Evolutionary conservation across 2,888 invertebrate genomes (phyloP), one percentile per base, ranked within the genome.

Genomic region (Lamproptera curius): DNA sequence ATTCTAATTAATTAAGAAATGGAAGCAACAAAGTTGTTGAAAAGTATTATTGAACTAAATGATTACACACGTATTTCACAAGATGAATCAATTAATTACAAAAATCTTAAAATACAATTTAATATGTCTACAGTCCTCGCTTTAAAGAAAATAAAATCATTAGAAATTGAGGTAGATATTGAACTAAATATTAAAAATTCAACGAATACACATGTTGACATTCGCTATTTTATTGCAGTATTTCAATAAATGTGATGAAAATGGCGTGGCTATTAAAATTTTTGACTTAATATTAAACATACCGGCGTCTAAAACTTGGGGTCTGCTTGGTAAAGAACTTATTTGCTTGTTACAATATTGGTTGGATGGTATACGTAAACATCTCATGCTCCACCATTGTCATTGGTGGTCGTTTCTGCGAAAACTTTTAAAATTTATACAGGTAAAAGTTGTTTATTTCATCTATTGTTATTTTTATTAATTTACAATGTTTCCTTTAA

Each of bases 321-420:
- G 59, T 14, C 55, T 75, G 1, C 58, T 81, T 2, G 72, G 73
- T 2, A 73, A 71, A 42, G 78, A 83, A 33, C 35, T 83, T 15
- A 62, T 79, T 8, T 55, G 44, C 3, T 42, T 76, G 10, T 53
- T 84, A 15, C 69, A 76, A 45, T 83, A 75, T 57, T 84, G 84
- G 84, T 58, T 84, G 0, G 72, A 76, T 34, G 74, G 73, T 28
- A 45, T 79, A 8, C 65, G 73, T 17, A 78, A 73, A 48, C 70
- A 78, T 53, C 58, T 80, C 10, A 67, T 76, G 15, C 55, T 57
- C 15, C 67, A 74, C 35, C 73, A 64, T 44, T 52, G 42, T 1
- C 58, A 65, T 41, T 83, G 82, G 83, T 83, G 84, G 83, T 61
- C 47, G 2, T 84, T 84, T 58, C 46, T 81, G 34, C 70, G 67